Evolutionary conservation across 2,797 vertebrate genomes (phyloP).

Genomic region (Pipistrellus pipistrellus): DNA sequence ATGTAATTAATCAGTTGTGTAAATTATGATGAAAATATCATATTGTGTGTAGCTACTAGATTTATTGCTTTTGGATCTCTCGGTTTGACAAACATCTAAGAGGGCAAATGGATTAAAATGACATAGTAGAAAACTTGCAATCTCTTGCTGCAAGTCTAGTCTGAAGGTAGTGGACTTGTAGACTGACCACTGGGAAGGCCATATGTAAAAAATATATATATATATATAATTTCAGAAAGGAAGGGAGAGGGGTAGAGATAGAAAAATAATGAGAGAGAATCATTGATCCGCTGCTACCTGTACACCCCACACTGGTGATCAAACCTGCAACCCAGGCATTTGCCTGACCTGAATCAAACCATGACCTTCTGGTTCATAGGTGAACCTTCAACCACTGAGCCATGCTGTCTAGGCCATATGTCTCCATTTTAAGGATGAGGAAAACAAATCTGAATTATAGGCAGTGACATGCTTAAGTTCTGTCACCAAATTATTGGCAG

Average conservation of each 20-base stretch:
- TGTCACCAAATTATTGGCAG: slow-evolving; percentile 42
- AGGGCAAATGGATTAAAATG: neutral
- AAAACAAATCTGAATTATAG: neutral
- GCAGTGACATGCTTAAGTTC: slow-evolving; percentile 4
- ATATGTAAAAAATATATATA: too few species aligned
- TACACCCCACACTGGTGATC: too few species aligned
- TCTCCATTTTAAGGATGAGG: slow-evolving; percentile 8
- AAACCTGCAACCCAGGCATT: too few species aligned
- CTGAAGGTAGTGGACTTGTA: neutral
- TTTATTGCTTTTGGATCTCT: slow-evolving; percentile 39
- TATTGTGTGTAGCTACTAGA: neutral
- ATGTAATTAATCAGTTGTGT: neutral
- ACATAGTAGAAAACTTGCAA: neutral
- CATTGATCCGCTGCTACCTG: too few species aligned
- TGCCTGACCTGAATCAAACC: too few species aligned
- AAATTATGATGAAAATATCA: neutral
- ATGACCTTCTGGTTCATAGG: too few species aligned
- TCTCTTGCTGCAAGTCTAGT: neutral
- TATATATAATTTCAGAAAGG: too few species aligned
- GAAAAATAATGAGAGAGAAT: too few species aligned
- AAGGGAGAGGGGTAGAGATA: too few species aligned
- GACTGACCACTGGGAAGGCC: neutral
- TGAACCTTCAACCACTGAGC: too few species aligned
- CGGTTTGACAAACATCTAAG: neutral
- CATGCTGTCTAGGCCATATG: neutral